Conservation (phyloP, 2,113 vertebrate genomes). For the Globicephala melas region DNA sequence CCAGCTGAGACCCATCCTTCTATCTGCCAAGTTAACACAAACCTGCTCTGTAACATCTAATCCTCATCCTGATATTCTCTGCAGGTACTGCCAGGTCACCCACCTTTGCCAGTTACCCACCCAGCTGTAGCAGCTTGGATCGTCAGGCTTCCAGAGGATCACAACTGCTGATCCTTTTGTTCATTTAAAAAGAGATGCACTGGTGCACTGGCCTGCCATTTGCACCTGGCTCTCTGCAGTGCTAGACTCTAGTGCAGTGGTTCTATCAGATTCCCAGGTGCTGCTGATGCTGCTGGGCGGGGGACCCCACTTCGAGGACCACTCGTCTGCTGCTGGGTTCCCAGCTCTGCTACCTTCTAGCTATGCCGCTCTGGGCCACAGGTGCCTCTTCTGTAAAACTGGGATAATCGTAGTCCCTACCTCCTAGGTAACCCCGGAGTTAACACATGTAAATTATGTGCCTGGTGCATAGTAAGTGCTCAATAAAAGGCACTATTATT, state of each 20-base stretch:
- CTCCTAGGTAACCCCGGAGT: background rate
- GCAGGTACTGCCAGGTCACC: background rate
- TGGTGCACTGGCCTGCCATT: background rate
- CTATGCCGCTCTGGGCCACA: background rate
- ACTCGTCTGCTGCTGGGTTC: background rate
- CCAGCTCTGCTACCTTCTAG: background rate
- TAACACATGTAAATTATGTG: background rate
- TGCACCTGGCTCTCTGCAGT: background rate
- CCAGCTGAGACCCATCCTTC: background rate
- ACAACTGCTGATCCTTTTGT: background rate
- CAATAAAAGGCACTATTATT: background rate
- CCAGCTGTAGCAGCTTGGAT: background rate
- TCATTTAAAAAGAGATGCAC: background rate
- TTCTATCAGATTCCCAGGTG: background rate
- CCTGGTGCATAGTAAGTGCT: background rate
- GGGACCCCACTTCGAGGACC: background rate
- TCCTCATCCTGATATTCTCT: background rate
- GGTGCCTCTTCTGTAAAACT: background rate
- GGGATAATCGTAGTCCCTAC: background rate
- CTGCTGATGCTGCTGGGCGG: background rate
- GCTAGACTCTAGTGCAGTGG: accelerated
- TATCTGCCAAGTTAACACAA: background rate
- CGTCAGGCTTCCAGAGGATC: background rate
- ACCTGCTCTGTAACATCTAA: background rate
- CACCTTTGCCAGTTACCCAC: background rate